Conservation (phyloP, 2,113 vertebrate genomes). For the Callocephalon fimbriatum region DNA sequence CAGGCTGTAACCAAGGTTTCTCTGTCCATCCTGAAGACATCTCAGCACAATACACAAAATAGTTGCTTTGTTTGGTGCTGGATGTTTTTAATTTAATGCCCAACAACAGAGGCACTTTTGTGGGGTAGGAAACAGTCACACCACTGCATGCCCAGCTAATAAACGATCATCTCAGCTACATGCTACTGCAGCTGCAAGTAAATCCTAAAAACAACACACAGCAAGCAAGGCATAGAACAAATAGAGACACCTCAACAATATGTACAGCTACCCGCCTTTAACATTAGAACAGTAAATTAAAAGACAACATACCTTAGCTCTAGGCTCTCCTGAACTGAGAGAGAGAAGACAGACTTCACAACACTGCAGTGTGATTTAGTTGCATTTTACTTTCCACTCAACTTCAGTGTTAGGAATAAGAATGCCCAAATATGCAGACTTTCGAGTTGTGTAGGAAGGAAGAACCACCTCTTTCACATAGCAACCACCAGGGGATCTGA, state of each 20-base stretch:
- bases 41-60: slow-evolving; percentile 43
- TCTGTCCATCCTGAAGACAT: slow-evolving; percentile 40
- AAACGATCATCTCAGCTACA: background rate
- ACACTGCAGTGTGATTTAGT: background rate
- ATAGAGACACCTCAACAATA: background rate
- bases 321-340: background rate
- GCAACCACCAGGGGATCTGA: background rate
- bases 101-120: slow-evolving; percentile 47
- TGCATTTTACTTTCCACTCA: background rate
- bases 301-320: background rate
- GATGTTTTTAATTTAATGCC: slow-evolving; percentile 21
- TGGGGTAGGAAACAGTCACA: background rate
- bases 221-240: background rate
- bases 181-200: background rate
- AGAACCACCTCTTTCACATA: background rate
- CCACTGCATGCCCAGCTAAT: background rate
- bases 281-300: background rate
- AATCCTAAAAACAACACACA: background rate
- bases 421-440: background rate
- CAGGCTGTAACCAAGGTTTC: slow-evolving; percentile 11
- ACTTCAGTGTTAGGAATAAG: background rate
- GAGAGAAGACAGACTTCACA: background rate
- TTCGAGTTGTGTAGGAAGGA: background rate
- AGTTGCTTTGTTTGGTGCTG: slow-evolving; percentile 45
- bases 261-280: background rate